phyloP scores from a whole-genome alignment of 2,888 invertebrate species.

The Cephus rjabovi region DNA sequence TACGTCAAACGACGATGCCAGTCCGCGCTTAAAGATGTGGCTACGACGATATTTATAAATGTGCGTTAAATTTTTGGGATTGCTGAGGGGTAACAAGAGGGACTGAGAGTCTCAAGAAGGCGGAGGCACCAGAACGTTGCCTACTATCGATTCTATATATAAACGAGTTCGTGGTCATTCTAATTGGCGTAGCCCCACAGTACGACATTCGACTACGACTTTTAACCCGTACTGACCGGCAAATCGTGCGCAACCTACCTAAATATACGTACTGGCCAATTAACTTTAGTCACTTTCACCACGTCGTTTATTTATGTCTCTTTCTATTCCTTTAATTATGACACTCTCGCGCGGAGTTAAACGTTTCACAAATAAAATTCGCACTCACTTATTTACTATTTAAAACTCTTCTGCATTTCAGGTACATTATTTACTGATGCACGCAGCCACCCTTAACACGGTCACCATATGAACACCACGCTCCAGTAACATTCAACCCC shows the following conservation, averaged over 20 bases:
- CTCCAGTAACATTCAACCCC: background rate
- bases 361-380: background rate
- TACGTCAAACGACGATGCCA: constrained; percentile 3
- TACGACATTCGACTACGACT: background rate
- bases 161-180: constrained; percentile 8
- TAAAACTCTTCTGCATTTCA: background rate
- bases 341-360: background rate
- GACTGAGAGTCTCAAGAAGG: background rate
- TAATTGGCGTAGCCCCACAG: background rate
- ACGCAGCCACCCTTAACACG: background rate
- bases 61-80: background rate
- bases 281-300: background rate
- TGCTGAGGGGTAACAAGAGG: constrained; percentile 3
- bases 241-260: background rate
- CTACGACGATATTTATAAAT: constrained; percentile 22
- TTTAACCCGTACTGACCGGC: background rate
- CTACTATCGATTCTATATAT: constrained; percentile 22
- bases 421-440: background rate
- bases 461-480: background rate
- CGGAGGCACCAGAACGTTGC: constrained; percentile 7
- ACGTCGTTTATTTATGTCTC: background rate
- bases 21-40: background rate
- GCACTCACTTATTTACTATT: background rate
- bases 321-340: background rate
- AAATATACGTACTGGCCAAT: background rate